Evolutionary conservation across 2,797 vertebrate species (phyloP), one percentile per base, ranked within the genome.

Genomic region (Leptodactylus fallax): DNA sequence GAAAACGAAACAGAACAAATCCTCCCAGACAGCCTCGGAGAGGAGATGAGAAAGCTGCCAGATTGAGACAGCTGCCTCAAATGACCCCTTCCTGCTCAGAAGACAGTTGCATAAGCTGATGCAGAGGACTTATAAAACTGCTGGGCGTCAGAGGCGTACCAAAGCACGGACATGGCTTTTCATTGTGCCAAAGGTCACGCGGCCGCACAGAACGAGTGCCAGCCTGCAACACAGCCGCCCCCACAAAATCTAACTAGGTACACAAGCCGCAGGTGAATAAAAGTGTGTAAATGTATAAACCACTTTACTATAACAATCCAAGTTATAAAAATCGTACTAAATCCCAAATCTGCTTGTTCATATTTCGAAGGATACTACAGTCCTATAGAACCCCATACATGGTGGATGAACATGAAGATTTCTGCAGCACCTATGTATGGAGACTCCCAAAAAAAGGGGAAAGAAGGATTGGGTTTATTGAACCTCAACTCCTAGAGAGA

Each of bases 11-110:
- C 36, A 78, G 84, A 91, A 90, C 89, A 90, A 92, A 92, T 90
- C 92, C 92, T 90, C 90, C 88, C 91, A 91, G 92, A 91, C 91
- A 91, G 91, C 91, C 53, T 87, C 71, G 86, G 88, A 87, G 90
- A 90, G 79, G 58, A 90, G 88, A 91, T 79, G 90, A 91, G 90
- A 91, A 87, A 56, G 49, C 51, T 3, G 23, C 81, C 36, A 84
- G 91, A 89, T 90, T 88, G 83, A 27, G 90, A 60, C 79, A 89
- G 91, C 60, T 90, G 91, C 92, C 93, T 89, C 72, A 90, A 88
- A 91, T 93, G 93, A 94, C 92, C 91, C 85, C 90, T 90, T 85
- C 23, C 80, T 87, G 89, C 85, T 87, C 85, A 90, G 87, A 60
- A 91, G 83, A 85, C 88, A 12, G 85, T 89, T 91, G 81, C 83